Evolutionary conservation across 2,888 invertebrate species (phyloP).

Genomic region (Aquatica leii): DNA sequence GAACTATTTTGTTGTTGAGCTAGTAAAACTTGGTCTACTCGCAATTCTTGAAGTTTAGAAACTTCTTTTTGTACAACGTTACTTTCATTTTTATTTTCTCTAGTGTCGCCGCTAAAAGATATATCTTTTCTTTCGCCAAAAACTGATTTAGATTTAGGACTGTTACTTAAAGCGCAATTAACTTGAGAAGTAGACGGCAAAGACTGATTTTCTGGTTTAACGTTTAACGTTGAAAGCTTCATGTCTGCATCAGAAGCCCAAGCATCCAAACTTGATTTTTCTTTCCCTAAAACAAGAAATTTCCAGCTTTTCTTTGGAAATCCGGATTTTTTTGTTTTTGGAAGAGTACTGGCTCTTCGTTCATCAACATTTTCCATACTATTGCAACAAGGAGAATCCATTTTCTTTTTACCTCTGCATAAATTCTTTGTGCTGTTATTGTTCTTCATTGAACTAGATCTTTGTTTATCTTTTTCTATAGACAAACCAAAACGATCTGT

Average conservation of each 20-base stretch:
- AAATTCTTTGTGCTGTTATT: conserved; percentile 43
- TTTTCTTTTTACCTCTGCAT: conserved; percentile 44
- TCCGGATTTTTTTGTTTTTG: conserved; percentile 52
- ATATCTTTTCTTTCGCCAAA: not conserved
- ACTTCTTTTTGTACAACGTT: conserved; percentile 18
- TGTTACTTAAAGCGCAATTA: conserved; percentile 49
- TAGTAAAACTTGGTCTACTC: conserved; percentile 47
- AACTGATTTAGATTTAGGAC: conserved; percentile 43
- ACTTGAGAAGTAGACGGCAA: conserved; percentile 57
- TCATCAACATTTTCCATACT: conserved; percentile 52
- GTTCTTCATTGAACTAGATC: conserved; percentile 44
- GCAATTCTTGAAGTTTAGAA: conserved; percentile 47
- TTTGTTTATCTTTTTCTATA: conserved; percentile 59
- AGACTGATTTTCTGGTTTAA: conserved; percentile 52
- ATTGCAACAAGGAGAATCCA: conserved; percentile 51
- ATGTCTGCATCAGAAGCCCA: conserved; percentile 55
- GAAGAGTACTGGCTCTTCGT: conserved; percentile 54
- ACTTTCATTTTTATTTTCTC: conserved; percentile 22
- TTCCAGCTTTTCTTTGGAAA: conserved; percentile 55
- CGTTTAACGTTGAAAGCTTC: conserved; percentile 42
- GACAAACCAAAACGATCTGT: conserved; percentile 65
- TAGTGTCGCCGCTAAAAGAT: not conserved
- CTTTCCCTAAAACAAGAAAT: conserved; percentile 55
- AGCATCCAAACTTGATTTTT: conserved; percentile 51
- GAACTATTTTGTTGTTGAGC: conserved; percentile 45